These are phyloP conservation scores for Autographa gamma DNA, from an alignment of 2,888 invertebrate genomes.

Conservation along the genomic window DNA sequence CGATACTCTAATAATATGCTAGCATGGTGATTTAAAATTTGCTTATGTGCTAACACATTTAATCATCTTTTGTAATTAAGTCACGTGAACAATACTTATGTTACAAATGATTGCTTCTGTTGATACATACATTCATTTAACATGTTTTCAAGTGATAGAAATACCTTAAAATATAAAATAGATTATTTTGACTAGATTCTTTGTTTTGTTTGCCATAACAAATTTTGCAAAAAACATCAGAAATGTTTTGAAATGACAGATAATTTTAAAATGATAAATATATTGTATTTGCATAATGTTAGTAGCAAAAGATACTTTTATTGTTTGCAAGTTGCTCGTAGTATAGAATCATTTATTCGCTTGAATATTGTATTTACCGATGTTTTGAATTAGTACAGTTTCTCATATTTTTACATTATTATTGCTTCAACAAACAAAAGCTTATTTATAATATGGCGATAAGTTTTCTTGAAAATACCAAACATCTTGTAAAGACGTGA, in stretches of 20 bases:
- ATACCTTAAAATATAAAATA: no score
- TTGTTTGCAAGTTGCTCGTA: background rate
- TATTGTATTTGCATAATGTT: background rate
- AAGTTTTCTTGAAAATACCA: background rate
- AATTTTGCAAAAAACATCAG: no score
- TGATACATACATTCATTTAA: background rate
- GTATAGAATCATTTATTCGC: background rate
- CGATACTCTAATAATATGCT: slow-evolving; percentile 57
- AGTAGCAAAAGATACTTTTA: background rate
- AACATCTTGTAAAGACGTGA: background rate
- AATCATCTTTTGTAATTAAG: slow-evolving; percentile 8
- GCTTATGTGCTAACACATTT: slow-evolving; percentile 78
- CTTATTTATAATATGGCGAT: no score
- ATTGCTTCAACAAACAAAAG: background rate
- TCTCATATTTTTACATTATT: no score
- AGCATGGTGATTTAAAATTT: slow-evolving; percentile 68
- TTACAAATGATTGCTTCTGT: background rate
- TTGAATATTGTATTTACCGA: no score
- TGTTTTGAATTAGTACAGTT: no score
- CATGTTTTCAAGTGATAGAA: no score
- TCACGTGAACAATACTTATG: background rate
- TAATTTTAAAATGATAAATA: background rate
- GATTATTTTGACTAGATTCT: no score
- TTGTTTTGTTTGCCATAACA: no score
- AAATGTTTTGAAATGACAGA: no score